Percentiles rank a stretch among this genome's conserved stretches.
Evolutionary conservation across 1,140 invertebrate species (phyloP).

Genomic region (Sesamia nonagrioides): DNA sequence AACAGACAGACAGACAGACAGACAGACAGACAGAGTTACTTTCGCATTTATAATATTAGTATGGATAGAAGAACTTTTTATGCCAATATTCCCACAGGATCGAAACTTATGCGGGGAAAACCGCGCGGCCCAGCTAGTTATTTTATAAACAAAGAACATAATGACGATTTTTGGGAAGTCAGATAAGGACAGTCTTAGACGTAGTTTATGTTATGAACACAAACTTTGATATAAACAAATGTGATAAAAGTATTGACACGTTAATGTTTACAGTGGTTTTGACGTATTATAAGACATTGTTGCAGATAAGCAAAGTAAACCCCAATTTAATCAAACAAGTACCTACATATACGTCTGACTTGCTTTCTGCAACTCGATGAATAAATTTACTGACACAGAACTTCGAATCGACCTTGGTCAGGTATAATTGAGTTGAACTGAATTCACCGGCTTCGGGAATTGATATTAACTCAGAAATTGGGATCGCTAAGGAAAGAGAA

Average conservation of each 20-base stretch:
- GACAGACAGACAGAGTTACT: too few relatives aligned
- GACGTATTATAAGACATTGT: not conserved
- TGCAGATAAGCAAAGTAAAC: slow-evolving; percentile 30
- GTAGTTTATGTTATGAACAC: not conserved
- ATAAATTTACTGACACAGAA: slow-evolving; percentile 58
- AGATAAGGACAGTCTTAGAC: not conserved
- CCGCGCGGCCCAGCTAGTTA: too few relatives aligned
- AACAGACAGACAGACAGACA: too few relatives aligned
- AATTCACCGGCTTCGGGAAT: slow-evolving; percentile 58
- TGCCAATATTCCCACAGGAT: too few relatives aligned
- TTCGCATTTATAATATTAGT: too few relatives aligned
- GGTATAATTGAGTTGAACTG: slow-evolving; percentile 58
- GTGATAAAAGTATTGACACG: slow-evolving; percentile 28
- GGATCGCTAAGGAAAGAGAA: slow-evolving; percentile 29
- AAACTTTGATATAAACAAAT: not conserved
- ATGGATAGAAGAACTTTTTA: too few relatives aligned
- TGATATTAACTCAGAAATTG: slow-evolving; percentile 57
- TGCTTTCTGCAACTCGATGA: slow-evolving; percentile 45
- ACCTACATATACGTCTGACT: slow-evolving; percentile 38
- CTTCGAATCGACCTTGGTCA: slow-evolving; percentile 53
- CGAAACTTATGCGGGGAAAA: too few relatives aligned
- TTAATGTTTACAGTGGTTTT: not conserved
- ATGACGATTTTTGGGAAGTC: not conserved
- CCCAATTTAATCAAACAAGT: slow-evolving; percentile 51
- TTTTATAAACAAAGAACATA: not conserved